Percentiles rank a stretch among this genome's conserved stretches.
Evolutionary conservation across 2,113 vertebrate genomes (phyloP).

Genomic region (Aphyosemion australe): DNA sequence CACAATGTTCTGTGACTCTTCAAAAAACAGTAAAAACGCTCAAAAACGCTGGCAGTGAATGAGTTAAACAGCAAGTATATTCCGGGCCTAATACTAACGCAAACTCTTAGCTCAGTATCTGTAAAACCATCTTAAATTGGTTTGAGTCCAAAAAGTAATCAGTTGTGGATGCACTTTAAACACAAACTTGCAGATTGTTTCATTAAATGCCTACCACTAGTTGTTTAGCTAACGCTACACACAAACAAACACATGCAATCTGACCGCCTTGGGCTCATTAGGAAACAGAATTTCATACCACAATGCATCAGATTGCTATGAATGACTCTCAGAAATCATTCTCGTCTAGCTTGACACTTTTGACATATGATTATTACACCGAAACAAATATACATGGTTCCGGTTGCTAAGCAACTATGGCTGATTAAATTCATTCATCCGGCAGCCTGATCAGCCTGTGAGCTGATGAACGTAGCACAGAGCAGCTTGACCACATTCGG

Average conservation of each 20-base stretch:
- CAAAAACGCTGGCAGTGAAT: no score
- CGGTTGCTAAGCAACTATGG: conserved; percentile 28
- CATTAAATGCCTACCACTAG: no score
- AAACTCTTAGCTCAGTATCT: no score
- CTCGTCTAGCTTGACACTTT: conserved; percentile 11
- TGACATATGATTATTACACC: conserved; percentile 12
- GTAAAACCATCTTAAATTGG: no score
- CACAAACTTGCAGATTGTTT: no score
- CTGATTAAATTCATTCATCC: conserved; percentile 30
- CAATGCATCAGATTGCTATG: background rate
- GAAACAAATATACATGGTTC: conserved; percentile 24
- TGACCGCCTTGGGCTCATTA: background rate
- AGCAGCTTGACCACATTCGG: conserved; percentile 17
- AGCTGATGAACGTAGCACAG: conserved; percentile 13
- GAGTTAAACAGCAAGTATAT: no score
- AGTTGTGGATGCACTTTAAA: no score
- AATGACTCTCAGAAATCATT: conserved; percentile 3
- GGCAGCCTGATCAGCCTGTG: conserved; percentile 20
- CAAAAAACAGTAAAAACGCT: no score
- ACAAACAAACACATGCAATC: background rate
- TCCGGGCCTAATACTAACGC: no score
- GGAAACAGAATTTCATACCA: background rate
- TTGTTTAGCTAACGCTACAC: no score
- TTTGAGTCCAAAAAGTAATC: no score
- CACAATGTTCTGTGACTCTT: no score